A percentile compares a stretch with the other conserved stretches of the same genome.
Conservation (phyloP, 2,888 invertebrate species). For the Dysmachus trigonus region DNA sequence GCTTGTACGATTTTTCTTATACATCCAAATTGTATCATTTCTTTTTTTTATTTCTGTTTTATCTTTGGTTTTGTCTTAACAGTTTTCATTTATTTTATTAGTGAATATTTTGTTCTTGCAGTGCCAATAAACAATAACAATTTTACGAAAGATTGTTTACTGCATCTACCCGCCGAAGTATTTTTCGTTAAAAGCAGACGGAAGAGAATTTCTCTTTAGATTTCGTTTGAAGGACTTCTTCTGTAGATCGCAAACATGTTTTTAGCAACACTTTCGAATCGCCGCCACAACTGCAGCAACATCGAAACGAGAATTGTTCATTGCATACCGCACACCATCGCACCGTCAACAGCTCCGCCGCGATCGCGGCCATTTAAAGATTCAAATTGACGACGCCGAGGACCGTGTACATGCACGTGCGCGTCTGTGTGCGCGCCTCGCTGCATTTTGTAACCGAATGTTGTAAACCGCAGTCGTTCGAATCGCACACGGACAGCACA, state of each 20-base stretch:
- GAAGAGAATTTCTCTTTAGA: neutral
- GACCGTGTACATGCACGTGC: neutral
- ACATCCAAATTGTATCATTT: too few relatives aligned
- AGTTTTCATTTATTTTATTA: too few relatives aligned
- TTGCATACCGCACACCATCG: neutral
- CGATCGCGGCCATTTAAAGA: neutral
- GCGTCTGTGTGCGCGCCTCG: neutral
- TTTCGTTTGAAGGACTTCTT: neutral
- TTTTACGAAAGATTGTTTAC: too few relatives aligned
- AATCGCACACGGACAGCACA: constrained; percentile 3
- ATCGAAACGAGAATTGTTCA: too few relatives aligned
- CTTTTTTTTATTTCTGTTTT: too few relatives aligned
- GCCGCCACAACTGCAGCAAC: neutral
- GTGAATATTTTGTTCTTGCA: too few relatives aligned
- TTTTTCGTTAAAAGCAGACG: neutral
- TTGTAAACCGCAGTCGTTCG: neutral
- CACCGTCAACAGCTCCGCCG: neutral
- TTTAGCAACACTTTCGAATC: neutral
- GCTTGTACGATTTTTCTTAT: too few relatives aligned
- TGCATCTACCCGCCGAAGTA: too few relatives aligned
- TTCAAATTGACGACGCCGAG: neutral
- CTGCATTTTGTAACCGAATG: constrained; percentile 31
- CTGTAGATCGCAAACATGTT: neutral
- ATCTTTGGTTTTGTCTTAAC: too few relatives aligned
- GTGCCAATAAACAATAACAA: too few relatives aligned